Evolutionary conservation across 2,888 invertebrate genomes (phyloP).

Genomic region (Octodonta nipae): DNA sequence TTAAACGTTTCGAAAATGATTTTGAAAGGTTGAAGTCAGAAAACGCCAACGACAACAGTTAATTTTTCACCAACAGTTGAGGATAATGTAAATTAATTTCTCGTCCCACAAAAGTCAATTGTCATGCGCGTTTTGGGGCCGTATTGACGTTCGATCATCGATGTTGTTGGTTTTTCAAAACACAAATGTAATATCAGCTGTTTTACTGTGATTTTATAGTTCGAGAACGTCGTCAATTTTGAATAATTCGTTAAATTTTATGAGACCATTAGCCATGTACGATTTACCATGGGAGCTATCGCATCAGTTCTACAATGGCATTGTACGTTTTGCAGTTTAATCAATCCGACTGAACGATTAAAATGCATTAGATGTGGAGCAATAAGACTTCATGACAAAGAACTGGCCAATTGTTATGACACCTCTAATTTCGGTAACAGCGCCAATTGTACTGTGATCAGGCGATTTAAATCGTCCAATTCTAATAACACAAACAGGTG

Average conservation of each 20-base stretch:
- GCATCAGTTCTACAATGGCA: slow-evolving; percentile 89
- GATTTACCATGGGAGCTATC: slow-evolving; percentile 71
- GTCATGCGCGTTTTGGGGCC: slow-evolving; percentile 2
- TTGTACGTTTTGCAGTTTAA: slow-evolving; percentile 75
- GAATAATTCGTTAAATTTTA: slow-evolving; percentile 18
- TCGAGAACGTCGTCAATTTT: slow-evolving; percentile 14
- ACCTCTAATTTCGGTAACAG: no score
- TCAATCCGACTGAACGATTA: slow-evolving; percentile 75
- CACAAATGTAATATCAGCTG: slow-evolving; percentile 21
- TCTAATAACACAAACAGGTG: slow-evolving; percentile 15
- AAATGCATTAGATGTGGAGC: slow-evolving; percentile 74
- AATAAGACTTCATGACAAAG: slow-evolving; percentile 33
- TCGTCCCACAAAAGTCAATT: no score
- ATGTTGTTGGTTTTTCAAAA: slow-evolving; percentile 10
- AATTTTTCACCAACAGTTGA: no score
- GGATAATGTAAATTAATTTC: no score
- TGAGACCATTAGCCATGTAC: slow-evolving; percentile 34
- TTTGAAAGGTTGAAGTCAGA: no score
- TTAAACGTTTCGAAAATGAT: no score
- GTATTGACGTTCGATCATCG: neutral
- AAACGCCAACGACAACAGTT: no score
- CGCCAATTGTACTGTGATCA: slow-evolving; percentile 32
- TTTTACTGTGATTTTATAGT: slow-evolving; percentile 15
- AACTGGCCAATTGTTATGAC: slow-evolving; percentile 19
- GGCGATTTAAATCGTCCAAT: slow-evolving; percentile 23